Percentiles rank a stretch among this genome's conserved stretches.
phyloP scores from a whole-genome alignment of 64 coral and sea anemone species.

The Exaiptasia diaphana region DNA sequence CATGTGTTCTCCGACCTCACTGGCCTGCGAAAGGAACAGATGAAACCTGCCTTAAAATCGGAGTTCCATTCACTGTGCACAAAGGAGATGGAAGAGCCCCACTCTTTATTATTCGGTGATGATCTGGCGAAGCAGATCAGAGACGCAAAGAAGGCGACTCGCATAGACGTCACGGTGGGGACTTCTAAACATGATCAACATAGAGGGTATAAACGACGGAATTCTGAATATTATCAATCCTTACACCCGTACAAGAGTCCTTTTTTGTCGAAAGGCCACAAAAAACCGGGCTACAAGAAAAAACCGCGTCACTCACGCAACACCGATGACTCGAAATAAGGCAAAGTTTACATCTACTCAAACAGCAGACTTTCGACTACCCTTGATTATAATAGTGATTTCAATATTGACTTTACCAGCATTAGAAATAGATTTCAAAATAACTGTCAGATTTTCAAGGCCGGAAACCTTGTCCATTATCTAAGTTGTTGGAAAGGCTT shows the following conservation, averaged over 20 bases:
- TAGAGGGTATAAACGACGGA: background rate
- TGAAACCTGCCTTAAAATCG: background rate
- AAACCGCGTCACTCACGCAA: background rate
- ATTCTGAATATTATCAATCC: background rate
- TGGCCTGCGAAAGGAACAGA: background rate
- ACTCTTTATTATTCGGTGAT: conserved; percentile 20
- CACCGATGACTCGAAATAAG: background rate
- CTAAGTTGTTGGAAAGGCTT: background rate
- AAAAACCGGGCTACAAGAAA: background rate
- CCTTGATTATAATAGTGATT: background rate
- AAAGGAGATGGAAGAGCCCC: background rate
- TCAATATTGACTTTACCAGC: background rate
- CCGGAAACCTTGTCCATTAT: conserved; percentile 25
- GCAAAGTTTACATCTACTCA: background rate
- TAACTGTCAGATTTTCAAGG: background rate
- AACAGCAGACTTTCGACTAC: background rate
- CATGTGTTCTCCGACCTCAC: background rate
- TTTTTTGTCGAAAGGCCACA: background rate
- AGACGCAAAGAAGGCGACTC: background rate
- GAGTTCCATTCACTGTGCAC: background rate
- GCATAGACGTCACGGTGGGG: background rate
- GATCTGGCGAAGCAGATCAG: conserved; percentile 21
- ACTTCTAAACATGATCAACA: background rate
- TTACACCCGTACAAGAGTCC: background rate
- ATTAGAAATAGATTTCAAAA: background rate